Evolutionary conservation across 2,797 vertebrate species (phyloP).

Genomic region (Kryptolebias ocellatus): DNA sequence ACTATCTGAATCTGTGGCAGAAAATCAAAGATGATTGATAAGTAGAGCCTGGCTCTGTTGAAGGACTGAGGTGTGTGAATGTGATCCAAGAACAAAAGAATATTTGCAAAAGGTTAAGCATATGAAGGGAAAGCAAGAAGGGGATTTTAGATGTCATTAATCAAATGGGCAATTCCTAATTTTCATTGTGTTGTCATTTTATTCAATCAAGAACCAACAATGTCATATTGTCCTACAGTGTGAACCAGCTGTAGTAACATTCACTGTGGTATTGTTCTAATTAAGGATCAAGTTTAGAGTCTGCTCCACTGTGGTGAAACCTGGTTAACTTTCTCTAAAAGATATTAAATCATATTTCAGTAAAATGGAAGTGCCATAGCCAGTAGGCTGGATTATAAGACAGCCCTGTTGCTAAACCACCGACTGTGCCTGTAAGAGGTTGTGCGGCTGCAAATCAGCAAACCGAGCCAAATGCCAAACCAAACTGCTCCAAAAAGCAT

Average conservation of each 20-base stretch:
- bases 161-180: constrained; percentile 42
- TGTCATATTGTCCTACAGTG: constrained; percentile 6
- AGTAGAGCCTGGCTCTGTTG: constrained; percentile 58
- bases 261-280: constrained; percentile 4
- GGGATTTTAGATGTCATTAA: constrained; percentile 58
- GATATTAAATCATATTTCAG: constrained; percentile 30
- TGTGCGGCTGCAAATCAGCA: constrained; percentile 40
- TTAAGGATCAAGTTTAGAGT: constrained; percentile 7
- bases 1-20: constrained; percentile 71
- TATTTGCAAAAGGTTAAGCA: constrained; percentile 64
- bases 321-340: constrained; percentile 3
- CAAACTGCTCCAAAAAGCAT: constrained; percentile 53
- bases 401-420: constrained; percentile 10
- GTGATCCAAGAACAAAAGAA: constrained; percentile 69
- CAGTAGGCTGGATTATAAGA: constrained; percentile 18
- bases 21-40: constrained; percentile 82
- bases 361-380: neutral
- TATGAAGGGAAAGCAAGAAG: constrained; percentile 34
- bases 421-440: constrained; percentile 33
- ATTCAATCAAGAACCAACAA: constrained; percentile 36
- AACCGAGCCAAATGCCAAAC: constrained; percentile 51
- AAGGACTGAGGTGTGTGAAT: constrained; percentile 72
- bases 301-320: neutral
- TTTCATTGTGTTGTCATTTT: constrained; percentile 48
- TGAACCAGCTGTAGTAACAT: constrained; percentile 24